Conservation (phyloP, 2,888 invertebrate species). For the Pilophorus perplexus region DNA sequence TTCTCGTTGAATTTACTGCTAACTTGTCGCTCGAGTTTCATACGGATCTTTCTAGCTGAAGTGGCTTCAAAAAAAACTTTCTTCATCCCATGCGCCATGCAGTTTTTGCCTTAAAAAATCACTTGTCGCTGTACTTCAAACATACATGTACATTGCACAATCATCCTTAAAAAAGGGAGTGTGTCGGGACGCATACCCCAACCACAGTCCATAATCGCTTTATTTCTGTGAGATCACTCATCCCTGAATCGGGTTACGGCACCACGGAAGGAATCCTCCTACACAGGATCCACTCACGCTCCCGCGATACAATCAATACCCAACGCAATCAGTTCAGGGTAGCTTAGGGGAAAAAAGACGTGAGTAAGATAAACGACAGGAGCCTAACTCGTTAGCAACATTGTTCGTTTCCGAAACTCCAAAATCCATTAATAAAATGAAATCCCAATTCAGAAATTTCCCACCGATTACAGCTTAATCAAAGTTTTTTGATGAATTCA, state of each 20-base stretch:
- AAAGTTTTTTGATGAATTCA: no score
- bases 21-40: background rate
- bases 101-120: no score
- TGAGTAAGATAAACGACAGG: slow-evolving; percentile 22
- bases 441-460: background rate
- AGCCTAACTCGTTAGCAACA: slow-evolving; percentile 14
- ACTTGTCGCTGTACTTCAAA: no score
- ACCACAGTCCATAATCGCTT: no score
- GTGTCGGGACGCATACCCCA: no score
- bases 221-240: background rate
- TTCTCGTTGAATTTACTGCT: background rate
- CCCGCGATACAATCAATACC: background rate
- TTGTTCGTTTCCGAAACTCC: slow-evolving; percentile 13
- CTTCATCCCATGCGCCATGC: no score
- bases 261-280: no score
- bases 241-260: background rate
- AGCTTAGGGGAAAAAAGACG: background rate
- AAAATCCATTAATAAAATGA: slow-evolving; percentile 21
- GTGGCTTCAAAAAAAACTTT: no score
- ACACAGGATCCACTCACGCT: background rate
- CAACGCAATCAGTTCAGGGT: background rate
- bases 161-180: no score
- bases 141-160: no score
- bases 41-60: no score
- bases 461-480: no score